Conservation (phyloP, 23 tunicate species). For the Clavelina lepadiformis region DNA sequence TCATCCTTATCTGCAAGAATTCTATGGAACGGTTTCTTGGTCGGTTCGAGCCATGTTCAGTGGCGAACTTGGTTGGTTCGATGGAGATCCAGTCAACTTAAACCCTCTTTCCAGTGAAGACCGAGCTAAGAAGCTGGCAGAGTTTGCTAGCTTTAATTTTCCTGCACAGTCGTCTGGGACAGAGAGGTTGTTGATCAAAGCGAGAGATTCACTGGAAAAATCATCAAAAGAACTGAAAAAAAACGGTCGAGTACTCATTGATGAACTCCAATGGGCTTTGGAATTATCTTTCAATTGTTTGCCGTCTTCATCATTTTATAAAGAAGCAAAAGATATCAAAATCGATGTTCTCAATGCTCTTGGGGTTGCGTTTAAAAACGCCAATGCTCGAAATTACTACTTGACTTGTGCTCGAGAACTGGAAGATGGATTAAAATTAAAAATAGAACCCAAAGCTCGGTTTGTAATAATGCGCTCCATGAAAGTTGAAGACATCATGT, state of each 20-base stretch:
- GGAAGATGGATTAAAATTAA: constrained; percentile 1
- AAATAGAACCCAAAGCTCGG: background rate
- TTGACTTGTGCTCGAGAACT: constrained; percentile 41
- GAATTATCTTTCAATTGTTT: constrained; percentile 39
- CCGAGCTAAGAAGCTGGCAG: constrained; percentile 24
- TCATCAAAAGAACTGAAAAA: constrained; percentile 7
- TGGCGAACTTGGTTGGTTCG: constrained; percentile 65
- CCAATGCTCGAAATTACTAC: constrained; percentile 61
- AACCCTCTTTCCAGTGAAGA: constrained; percentile 38
- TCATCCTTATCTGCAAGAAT: constrained; percentile 72
- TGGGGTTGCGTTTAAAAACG: constrained; percentile 13
- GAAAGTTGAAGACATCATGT: constrained; percentile 17
- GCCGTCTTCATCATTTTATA: background rate
- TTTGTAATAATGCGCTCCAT: background rate
- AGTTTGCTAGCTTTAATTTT: constrained; percentile 3
- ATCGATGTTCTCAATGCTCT: constrained; percentile 22
- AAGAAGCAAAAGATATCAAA: constrained; percentile 25
- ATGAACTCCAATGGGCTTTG: constrained; percentile 75
- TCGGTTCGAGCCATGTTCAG: constrained; percentile 64
- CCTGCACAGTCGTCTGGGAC: background rate
- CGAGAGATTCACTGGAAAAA: constrained; percentile 16
- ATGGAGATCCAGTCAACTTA: constrained; percentile 62
- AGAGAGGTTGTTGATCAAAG: constrained; percentile 33
- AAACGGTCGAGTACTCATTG: constrained; percentile 16
- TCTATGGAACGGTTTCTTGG: constrained; percentile 83